Percentiles rank a stretch among this genome's conserved stretches.
Conservation (phyloP, 1,140 invertebrate genomes). For the Eriosoma lanigerum region DNA sequence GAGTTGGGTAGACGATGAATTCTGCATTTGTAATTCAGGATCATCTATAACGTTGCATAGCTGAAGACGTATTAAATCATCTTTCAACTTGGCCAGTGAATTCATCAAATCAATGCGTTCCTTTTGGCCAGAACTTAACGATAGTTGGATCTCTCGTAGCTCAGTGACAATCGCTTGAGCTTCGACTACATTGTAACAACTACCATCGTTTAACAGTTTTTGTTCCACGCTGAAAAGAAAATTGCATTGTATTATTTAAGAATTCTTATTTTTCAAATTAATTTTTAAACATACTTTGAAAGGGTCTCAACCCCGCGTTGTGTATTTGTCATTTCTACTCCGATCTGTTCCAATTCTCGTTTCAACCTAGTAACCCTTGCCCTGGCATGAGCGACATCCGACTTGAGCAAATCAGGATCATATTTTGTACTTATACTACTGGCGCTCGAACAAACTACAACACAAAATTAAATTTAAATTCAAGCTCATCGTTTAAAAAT, state of each 20-base stretch:
- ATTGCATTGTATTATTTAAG: too few relatives aligned
- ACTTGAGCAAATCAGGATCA: conserved; percentile 89
- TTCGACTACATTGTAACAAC: conserved; percentile 88
- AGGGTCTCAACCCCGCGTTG: conserved; percentile 90
- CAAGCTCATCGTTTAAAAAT: not conserved
- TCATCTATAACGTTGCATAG: conserved; percentile 65
- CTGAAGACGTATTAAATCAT: conserved; percentile 85
- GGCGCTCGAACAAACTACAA: conserved; percentile 83
- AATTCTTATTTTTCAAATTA: not conserved
- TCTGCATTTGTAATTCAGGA: conserved; percentile 75
- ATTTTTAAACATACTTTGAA: conserved; percentile 67
- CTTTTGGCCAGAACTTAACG: conserved; percentile 84
- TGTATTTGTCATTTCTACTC: conserved; percentile 87
- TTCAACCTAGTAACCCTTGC: conserved; percentile 85
- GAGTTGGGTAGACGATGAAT: conserved; percentile 69
- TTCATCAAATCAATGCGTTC: conserved; percentile 93
- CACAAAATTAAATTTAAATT: not conserved
- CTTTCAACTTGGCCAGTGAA: conserved; percentile 87
- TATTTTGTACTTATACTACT: conserved; percentile 88
- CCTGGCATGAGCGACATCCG: conserved; percentile 85
- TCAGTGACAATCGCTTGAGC: conserved; percentile 92
- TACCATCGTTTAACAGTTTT: conserved; percentile 69
- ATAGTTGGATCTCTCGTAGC: conserved; percentile 89
- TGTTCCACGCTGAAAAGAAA: conserved; percentile 53
- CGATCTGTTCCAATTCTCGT: conserved; percentile 87